phyloP scores from a whole-genome alignment of 2,888 invertebrate species.

The Acleris emargana region DNA sequence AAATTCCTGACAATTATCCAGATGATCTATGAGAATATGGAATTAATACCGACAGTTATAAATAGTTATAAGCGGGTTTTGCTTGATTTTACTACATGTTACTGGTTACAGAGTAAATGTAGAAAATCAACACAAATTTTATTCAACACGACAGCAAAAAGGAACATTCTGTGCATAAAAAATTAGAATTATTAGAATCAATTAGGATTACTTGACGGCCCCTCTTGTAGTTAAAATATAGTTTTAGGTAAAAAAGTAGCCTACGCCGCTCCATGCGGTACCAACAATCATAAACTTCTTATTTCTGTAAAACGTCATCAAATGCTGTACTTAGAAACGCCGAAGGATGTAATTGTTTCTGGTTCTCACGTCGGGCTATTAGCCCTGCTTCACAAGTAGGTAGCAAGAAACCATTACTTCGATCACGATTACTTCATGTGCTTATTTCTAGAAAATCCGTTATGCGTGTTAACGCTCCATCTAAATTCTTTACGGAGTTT shows the following conservation, averaged over 20 bases:
- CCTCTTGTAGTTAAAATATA: too few species aligned
- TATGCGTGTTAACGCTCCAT: background rate
- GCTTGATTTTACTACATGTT: slow-evolving; percentile 19
- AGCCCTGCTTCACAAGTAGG: slow-evolving; percentile 19
- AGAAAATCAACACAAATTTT: too few species aligned
- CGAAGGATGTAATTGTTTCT: slow-evolving; percentile 33
- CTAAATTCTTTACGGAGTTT: slow-evolving; percentile 1
- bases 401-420: slow-evolving; percentile 34
- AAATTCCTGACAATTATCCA: slow-evolving; percentile 63
- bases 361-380: slow-evolving; percentile 29
- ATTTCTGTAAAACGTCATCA: slow-evolving; percentile 23
- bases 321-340: slow-evolving; percentile 30
- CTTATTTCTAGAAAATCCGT: slow-evolving; percentile 27
- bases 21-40: slow-evolving; percentile 49
- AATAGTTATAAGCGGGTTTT: slow-evolving; percentile 37
- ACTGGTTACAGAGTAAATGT: background rate
- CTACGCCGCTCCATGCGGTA: background rate
- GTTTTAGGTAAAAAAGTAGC: too few species aligned
- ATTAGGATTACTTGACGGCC: too few species aligned
- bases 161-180: too few species aligned
- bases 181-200: too few species aligned
- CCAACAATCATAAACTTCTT: background rate
- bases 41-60: slow-evolving; percentile 34
- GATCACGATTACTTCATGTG: slow-evolving; percentile 34
- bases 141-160: too few species aligned